Evolutionary conservation across 1,140 invertebrate genomes (phyloP).

Genomic region (Maniola jurtina): DNA sequence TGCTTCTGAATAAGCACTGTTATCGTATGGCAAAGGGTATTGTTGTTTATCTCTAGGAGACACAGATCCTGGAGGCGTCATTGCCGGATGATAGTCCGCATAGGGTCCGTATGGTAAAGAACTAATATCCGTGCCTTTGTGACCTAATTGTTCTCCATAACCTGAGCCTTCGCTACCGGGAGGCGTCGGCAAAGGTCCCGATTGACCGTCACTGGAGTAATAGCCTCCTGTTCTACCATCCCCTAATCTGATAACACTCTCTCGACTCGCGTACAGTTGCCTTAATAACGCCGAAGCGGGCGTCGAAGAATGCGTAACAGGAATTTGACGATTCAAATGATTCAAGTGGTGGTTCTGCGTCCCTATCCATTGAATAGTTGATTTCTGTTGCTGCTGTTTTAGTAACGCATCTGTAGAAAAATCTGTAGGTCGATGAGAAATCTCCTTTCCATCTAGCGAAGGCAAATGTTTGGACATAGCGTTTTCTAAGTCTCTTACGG

Average conservation of each 20-base stretch:
- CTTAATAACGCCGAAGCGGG: conserved; percentile 92
- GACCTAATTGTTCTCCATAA: conserved; percentile 83
- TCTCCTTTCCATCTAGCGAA: conserved; percentile 79
- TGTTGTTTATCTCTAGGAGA: conserved; percentile 93
- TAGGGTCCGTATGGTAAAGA: conserved; percentile 82
- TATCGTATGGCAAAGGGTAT: conserved; percentile 75
- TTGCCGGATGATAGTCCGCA: conserved; percentile 92
- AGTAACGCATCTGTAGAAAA: conserved; percentile 92
- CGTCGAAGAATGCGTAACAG: conserved; percentile 74
- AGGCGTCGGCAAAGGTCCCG: conserved; percentile 90
- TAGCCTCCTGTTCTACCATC: conserved; percentile 80
- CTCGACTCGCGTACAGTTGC: conserved; percentile 94
- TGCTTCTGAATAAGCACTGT: conserved; percentile 70
- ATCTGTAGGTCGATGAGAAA: conserved; percentile 87
- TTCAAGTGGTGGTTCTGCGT: conserved; percentile 85
- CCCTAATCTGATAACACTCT: conserved; percentile 93
- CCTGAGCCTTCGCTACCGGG: conserved; percentile 91
- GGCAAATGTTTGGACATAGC: conserved; percentile 98
- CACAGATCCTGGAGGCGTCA: conserved; percentile 96
- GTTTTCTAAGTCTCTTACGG: conserved; percentile 95
- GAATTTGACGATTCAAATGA: conserved; percentile 83
- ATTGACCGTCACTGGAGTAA: conserved; percentile 79
- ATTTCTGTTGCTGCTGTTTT: conserved; percentile 89
- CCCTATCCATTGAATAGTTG: conserved; percentile 96
- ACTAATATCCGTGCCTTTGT: conserved; percentile 67